Evolutionary conservation across 2,797 vertebrate genomes (phyloP).

Genomic region (Rachycentron canadum): DNA sequence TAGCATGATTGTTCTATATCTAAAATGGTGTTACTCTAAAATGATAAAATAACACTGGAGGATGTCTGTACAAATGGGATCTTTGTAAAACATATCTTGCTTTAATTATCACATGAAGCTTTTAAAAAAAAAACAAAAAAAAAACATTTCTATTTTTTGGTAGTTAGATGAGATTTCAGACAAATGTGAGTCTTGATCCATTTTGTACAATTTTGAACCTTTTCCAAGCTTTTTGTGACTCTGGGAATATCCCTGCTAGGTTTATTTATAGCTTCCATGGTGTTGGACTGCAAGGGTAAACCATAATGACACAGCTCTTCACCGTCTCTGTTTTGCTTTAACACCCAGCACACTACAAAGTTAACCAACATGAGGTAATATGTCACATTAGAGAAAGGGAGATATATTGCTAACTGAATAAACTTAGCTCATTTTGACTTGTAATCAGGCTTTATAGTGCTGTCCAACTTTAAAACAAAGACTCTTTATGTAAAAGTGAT

Average conservation of each 20-base stretch:
- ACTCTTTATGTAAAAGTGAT: not conserved
- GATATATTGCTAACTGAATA: not conserved
- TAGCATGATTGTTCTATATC: not conserved
- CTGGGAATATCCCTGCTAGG: constrained; percentile 10
- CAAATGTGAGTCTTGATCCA: not conserved
- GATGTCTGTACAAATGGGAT: not conserved
- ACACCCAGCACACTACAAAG: constrained; percentile 3
- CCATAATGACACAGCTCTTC: constrained; percentile 27
- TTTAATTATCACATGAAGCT: not conserved
- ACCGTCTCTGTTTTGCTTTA: constrained; percentile 24
- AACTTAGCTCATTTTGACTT: not conserved
- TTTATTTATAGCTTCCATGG: constrained; percentile 15
- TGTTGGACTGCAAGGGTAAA: constrained; percentile 25
- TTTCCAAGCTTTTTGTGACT: constrained; percentile 7
- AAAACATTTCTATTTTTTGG: not conserved
- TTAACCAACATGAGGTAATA: not conserved
- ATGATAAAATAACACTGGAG: not conserved
- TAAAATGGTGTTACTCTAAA: not conserved
- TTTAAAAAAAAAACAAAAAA: not conserved
- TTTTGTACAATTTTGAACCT: not conserved
- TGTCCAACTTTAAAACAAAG: not conserved
- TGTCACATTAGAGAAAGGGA: constrained; percentile 3
- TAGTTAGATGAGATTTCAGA: not conserved
- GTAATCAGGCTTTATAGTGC: not conserved
- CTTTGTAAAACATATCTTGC: not conserved